Evolutionary conservation across 2,888 invertebrate genomes (phyloP), one percentile per base, ranked within the genome.

Genomic region (Ischnus inquisitorius): DNA sequence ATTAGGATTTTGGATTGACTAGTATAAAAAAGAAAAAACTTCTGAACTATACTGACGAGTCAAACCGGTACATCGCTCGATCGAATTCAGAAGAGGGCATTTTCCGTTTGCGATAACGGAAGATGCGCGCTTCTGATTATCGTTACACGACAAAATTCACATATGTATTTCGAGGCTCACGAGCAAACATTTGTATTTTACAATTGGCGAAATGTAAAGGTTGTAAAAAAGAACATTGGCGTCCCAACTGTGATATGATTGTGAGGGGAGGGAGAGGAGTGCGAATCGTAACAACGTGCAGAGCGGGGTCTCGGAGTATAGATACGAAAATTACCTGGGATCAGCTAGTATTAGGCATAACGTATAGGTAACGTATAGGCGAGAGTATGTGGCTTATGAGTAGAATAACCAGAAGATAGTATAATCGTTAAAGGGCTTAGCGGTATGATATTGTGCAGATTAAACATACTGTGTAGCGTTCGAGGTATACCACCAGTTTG

Each of bases 371-470:
- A n/a, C n/a, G n/a, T n/a, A n/a, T n/a, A n/a, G n/a, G 74, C 54
- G 34, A 74, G 43, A 69, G 62, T 69, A 25, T 64, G 69, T 74
- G 65, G 83, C 79, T 80, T 80, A 74, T 46, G 77, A 69, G 34
- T 64, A 77, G 77, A 77, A 77, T 68, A 74, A 84, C 77, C 68
- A 54, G 68, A 80, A 80, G 83, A 80, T 80, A 64, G 80, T 80
- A 78, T 78, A 84, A 84, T 80, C 74, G 80, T 80, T 77, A 78
- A 74, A 80, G 80, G 80, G 80, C 80, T 84, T 78, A 84, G 74
- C 76, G 80, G 71, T 68, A 68, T 74, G 77, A 74, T 84, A 78
- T 84, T 68, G 46, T 46, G 83, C 68, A 80, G 80, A 84, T 84
- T 84, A 84, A 84, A 84, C 77, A 84, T 80, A 69, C 39, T 28